Evolutionary conservation across 2,797 vertebrate genomes (phyloP), one percentile per base, ranked within the genome.

Genomic region (Natrix natrix): DNA sequence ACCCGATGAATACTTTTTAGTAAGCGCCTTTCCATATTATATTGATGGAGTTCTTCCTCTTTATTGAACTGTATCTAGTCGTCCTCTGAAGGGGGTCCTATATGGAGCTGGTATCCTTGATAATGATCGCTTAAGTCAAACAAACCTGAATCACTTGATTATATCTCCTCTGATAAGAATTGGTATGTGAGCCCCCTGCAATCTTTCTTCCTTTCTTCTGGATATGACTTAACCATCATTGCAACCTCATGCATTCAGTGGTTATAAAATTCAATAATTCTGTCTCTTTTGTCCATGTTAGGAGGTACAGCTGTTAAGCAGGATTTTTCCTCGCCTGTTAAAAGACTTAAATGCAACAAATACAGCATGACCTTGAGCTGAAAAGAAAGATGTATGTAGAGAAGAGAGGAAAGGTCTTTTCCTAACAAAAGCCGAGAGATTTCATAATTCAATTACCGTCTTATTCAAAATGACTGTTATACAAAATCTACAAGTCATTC

Each of bases 381-480:
- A 93, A 93, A 93, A 63, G 93, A 57, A 93, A 93, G 87, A 86
- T 89, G 87, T 91, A 57, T 89, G 69, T 16, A 89, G 87, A 91
- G 24, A 60, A 91, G 90, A 93, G 87, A 74, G 66, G 89, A 89
- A 93, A 91, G 90, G 90, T 63, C 92, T n/a, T 91, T 78, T 55
- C 28, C 52, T 89, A 91, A 91, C 93, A 89, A 91, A 93, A 87
- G 87, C 90, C 16, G 93, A 91, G 90, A 86, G 83, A 88, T 93
- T 93, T 93, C 87, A 86, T 93, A 93, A 93, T 93, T 93, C 93
- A 89, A 93, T 93, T 93, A 93, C 90, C 52, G 20, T 86, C 93
- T 89, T 52, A 52, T 93, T 93, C 93, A 91, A 86, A 91, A 93
- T 66, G 26, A 78, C 69, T 57, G 32, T 89, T 91, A 32, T 89